Conservation (phyloP, 2,113 vertebrate species). For the Pungitius pungitius region DNA sequence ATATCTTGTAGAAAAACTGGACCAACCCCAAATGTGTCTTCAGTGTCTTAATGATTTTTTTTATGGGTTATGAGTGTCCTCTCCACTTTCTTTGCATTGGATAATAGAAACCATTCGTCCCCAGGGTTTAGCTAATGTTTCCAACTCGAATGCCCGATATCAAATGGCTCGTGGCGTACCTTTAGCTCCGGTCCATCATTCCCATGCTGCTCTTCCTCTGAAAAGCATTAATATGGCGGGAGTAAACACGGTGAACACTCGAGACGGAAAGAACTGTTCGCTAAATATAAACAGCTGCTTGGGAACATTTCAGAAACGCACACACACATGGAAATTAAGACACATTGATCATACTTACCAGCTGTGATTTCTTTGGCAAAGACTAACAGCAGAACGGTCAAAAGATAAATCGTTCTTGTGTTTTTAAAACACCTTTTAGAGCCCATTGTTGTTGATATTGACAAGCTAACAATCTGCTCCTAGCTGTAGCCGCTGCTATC, state of each 20-base stretch:
- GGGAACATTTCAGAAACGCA: neutral
- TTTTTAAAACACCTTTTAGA: constrained; percentile 51
- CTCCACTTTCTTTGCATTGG: neutral
- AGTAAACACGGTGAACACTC: neutral
- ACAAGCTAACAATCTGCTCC: constrained; percentile 55
- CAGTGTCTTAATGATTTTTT: neutral
- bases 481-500: constrained; percentile 60
- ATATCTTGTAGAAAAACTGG: neutral
- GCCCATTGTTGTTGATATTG: constrained; percentile 54
- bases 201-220: constrained; percentile 69
- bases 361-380: constrained; percentile 53
- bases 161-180: constrained; percentile 33
- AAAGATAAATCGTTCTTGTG: constrained; percentile 45
- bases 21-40: neutral
- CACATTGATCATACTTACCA: constrained; percentile 65
- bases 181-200: constrained; percentile 70
- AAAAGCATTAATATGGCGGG: constrained; percentile 30
- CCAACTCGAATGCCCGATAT: neutral
- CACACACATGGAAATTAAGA: neutral
- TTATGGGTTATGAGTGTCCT: neutral
- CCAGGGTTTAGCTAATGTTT: neutral
- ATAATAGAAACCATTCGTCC: neutral
- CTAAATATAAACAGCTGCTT: constrained; percentile 15
- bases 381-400: constrained; percentile 61
- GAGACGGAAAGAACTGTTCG: neutral